Percentiles rank a stretch among this genome's conserved stretches.
Evolutionary conservation across 64 coral and sea anemone species (phyloP).

Genomic region (Montipora capricornis): DNA sequence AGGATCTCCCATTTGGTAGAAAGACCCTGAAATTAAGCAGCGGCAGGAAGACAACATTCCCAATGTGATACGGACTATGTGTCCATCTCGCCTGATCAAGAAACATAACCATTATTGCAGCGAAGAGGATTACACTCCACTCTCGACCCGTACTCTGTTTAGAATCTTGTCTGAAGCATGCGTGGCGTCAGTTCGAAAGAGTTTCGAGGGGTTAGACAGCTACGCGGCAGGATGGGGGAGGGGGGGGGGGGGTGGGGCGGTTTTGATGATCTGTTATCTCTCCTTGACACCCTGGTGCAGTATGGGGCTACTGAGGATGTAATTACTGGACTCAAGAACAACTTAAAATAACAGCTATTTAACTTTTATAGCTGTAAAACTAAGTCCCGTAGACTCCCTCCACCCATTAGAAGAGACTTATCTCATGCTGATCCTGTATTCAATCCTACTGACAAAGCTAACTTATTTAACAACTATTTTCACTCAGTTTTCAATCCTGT

Average conservation of each 20-base stretch:
- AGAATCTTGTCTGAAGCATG: conserved; percentile 12
- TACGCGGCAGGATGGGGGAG: too few relatives aligned
- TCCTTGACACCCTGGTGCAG: conserved; percentile 23
- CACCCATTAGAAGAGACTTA: conserved; percentile 23
- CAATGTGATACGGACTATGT: neutral
- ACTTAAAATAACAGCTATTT: neutral
- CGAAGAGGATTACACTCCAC: neutral
- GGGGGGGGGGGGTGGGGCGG: too few relatives aligned
- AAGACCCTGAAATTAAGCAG: too few relatives aligned
- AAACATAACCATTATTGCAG: neutral
- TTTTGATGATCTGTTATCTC: conserved; percentile 17
- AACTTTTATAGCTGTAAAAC: conserved; percentile 49
- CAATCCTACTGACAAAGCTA: conserved; percentile 36
- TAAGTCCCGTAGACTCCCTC: conserved; percentile 31
- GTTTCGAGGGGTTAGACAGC: too few relatives aligned
- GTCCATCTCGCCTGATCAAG: too few relatives aligned
- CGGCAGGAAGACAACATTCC: too few relatives aligned
- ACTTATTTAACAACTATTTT: conserved; percentile 27
- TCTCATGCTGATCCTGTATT: conserved; percentile 12
- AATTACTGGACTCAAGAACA: neutral
- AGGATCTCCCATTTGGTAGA: too few relatives aligned
- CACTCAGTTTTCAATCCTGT: too few relatives aligned
- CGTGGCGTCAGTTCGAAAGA: neutral
- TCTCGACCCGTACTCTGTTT: conserved; percentile 5
- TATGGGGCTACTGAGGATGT: neutral